Percentiles rank a stretch among this genome's conserved stretches.
Conservation (phyloP, 2,113 vertebrate species). For the Bos indicus region DNA sequence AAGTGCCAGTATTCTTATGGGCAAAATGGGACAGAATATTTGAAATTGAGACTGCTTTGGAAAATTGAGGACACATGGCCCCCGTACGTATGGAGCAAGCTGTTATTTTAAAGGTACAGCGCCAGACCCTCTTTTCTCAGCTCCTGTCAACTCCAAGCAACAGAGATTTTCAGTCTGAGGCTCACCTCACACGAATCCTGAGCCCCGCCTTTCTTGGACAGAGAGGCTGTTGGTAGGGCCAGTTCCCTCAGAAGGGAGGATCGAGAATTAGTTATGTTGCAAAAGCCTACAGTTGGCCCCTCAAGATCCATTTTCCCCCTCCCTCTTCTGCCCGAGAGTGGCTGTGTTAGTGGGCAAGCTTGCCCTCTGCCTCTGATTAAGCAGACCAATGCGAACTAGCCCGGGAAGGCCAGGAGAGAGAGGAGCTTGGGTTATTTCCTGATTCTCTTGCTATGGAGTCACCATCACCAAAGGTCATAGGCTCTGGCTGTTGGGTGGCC, state of each 20-base stretch:
- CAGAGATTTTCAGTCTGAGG: not conserved
- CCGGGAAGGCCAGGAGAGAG: not conserved
- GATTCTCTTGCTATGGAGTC: not conserved
- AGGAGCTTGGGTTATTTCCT: not conserved
- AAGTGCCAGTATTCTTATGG: constrained; percentile 69
- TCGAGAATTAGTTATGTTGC: not conserved
- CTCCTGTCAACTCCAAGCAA: constrained; percentile 16
- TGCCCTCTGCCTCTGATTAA: not conserved
- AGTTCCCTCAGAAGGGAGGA: not conserved
- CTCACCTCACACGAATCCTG: not conserved
- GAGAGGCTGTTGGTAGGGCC: not conserved
- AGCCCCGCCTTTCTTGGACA: not conserved
- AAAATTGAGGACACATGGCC: constrained; percentile 69
- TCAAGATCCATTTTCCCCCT: not conserved
- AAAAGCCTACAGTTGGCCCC: not conserved
- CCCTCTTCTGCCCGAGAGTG: not conserved
- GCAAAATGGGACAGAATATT: constrained; percentile 68
- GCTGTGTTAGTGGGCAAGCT: not conserved
- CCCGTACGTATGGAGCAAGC: constrained; percentile 52
- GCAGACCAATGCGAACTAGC: not conserved
- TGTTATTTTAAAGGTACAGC: constrained; percentile 63
- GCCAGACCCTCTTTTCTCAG: not conserved
- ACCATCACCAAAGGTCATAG: not conserved
- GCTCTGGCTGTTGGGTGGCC: not conserved
- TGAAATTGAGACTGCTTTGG: constrained; percentile 65